Conservation (phyloP, 2,888 invertebrate species). For the Bombylius discolor region DNA sequence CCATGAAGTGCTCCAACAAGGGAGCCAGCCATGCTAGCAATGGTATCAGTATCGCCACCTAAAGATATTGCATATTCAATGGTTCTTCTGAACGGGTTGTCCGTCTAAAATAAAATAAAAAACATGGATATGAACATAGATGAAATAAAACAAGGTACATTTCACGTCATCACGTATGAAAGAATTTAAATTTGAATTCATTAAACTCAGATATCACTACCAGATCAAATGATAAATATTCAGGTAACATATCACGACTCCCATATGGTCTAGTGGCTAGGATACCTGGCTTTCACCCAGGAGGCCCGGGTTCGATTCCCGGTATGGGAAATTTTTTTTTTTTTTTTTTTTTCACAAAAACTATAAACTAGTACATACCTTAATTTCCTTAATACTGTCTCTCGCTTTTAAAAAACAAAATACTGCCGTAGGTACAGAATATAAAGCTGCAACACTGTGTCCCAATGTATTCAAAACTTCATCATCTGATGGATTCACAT, state of each 20-base stretch:
- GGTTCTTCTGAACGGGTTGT: conserved; percentile 47
- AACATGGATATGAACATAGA: neutral
- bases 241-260: conserved; percentile 11
- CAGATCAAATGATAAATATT: too few species aligned
- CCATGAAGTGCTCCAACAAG: conserved; percentile 57
- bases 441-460: conserved; percentile 47
- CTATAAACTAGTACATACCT: too few species aligned
- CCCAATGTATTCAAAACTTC: conserved; percentile 45
- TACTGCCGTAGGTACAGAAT: conserved; percentile 59
- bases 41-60: conserved; percentile 68
- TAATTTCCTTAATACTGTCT: conserved; percentile 37
- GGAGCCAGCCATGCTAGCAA: conserved; percentile 60
- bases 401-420: conserved; percentile 50
- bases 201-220: too few species aligned
- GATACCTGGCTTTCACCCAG: conserved; percentile 39
- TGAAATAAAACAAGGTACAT: too few species aligned
- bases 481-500: conserved; percentile 34
- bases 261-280: conserved; percentile 39
- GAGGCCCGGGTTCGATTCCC: conserved; percentile 77
- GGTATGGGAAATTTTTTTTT: conserved; percentile 56
- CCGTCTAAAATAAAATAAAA: conserved; percentile 31
- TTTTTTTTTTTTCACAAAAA: neutral
- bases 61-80: conserved; percentile 56
- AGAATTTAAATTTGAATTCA: neutral
- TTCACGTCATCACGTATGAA: neutral